Base-by-base conservation (phyloP, 2,888 invertebrate species). In the Leucophenga montana region DNA sequence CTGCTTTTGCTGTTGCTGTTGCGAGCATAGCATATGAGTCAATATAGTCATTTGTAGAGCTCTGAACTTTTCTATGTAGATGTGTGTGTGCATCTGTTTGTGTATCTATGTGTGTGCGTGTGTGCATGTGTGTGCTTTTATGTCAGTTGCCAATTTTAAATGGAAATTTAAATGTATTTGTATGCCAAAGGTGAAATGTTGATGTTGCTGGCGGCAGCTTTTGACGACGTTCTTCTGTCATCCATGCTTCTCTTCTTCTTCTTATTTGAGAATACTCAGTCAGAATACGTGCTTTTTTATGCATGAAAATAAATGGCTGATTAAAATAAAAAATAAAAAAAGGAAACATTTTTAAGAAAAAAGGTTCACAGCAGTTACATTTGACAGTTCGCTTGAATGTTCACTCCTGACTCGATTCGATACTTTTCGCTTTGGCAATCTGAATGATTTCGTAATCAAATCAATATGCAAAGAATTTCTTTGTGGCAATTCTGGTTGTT, bases 101-200 rank as follows among this genome's bases (percentile, higher is more conserved):
- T n/a, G n/a, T n/a, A 8, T 44, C 11, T n/a, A 0, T 50, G 27
- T 64, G 31, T 53, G 66, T 53, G 11, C 48, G 33, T 56, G 44
- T 48, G 20, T 62, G 71, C 70, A 65, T 46, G 53, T 53, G 16
- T 70, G 66, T 62, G 64, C 62, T 79, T 80, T 78, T 80, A 82
- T 80, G 62, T 46, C 20, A 46, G 62, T 77, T 75, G 39, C 77
- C 78, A 81, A 78, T 78, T 77, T 68, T 50, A 62, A 62, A 68
- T 68, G 68, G 39, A 61, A 68, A 68, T 68, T 68, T 68, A 68
- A 68, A 61, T 68, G 68, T 61, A 22, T 62, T 62, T 62, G 22
- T 62, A 62, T 62, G 46, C 46, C 46, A 62, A 64, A 64, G 61
- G 44, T 61, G 44, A 61, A 61, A 44, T 11, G 14, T 14, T 31